Evolutionary conservation across 2,888 invertebrate genomes (phyloP).

Genomic region (Hesperia comma): DNA sequence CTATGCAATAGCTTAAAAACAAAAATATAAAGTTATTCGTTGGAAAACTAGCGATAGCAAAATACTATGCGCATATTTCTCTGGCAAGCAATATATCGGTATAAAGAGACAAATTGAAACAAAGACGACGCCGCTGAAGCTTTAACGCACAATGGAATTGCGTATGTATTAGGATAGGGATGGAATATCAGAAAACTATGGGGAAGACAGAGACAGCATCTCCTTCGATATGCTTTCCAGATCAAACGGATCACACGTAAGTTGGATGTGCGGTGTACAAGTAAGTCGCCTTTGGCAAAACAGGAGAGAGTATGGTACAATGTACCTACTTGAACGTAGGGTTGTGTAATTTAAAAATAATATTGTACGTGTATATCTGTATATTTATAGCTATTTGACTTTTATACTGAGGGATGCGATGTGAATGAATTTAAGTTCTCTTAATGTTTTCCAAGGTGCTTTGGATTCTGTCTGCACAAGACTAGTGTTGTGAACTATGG

Average conservation of each 20-base stretch:
- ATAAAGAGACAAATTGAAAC: constrained; percentile 38
- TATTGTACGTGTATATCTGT: too few relatives aligned
- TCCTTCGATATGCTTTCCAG: constrained; percentile 18
- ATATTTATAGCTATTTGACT: too few relatives aligned
- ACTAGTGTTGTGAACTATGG: too few relatives aligned
- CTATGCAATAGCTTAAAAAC: too few relatives aligned
- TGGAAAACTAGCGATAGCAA: background rate
- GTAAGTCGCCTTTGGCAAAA: constrained; percentile 35
- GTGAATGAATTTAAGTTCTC: too few relatives aligned
- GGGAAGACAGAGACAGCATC: constrained; percentile 17
- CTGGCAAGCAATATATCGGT: constrained; percentile 26
- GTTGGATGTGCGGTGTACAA: constrained; percentile 30
- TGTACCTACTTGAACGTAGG: constrained; percentile 30
- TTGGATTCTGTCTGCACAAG: too few relatives aligned
- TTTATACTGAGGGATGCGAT: too few relatives aligned
- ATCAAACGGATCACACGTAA: constrained; percentile 33
- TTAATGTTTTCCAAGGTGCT: too few relatives aligned
- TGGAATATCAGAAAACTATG: constrained; percentile 7
- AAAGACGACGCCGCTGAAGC: constrained; percentile 28
- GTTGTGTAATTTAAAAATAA: constrained; percentile 6
- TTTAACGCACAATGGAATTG: constrained; percentile 25
- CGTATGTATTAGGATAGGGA: constrained; percentile 22
- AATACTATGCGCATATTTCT: constrained; percentile 22
- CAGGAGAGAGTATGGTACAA: constrained; percentile 30
- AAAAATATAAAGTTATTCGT: background rate